phyloP scores from a whole-genome alignment of 2,888 invertebrate species.

The Monoplex corrugatus region DNA sequence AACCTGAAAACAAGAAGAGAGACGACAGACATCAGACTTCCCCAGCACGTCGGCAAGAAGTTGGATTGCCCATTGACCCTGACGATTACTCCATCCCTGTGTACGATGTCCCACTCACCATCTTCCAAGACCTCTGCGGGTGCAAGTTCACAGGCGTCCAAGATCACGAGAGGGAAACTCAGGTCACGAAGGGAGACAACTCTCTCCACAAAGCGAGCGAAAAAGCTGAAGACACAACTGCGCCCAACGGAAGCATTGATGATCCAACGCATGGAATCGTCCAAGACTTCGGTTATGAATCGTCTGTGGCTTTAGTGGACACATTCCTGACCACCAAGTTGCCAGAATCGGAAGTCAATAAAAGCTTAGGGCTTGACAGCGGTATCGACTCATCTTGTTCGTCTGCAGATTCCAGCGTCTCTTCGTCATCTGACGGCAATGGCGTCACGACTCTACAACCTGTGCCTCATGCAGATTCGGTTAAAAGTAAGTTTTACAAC shows the following conservation, averaged over 20 bases:
- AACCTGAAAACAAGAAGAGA: not conserved
- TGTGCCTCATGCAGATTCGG: not conserved
- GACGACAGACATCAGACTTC: not conserved
- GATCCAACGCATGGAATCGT: not conserved
- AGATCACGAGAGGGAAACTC: not conserved
- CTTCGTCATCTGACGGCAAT: not conserved
- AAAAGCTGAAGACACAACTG: not conserved
- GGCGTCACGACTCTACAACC: not conserved
- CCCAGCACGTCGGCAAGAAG: slow-evolving; percentile 19
- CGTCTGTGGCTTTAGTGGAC: slow-evolving; percentile 14
- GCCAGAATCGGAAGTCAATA: not conserved
- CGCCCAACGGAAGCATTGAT: not conserved
- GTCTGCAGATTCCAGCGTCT: not conserved
- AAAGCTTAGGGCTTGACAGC: not conserved
- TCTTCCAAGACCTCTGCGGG: slow-evolving; percentile 51
- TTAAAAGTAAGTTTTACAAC: not conserved
- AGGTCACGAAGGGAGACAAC: not conserved
- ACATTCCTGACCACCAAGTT: slow-evolving; percentile 39
- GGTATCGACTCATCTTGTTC: not conserved
- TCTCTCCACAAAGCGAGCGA: not conserved
- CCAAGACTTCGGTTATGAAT: slow-evolving; percentile 19
- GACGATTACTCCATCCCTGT: slow-evolving; percentile 49
- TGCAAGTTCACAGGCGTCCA: slow-evolving; percentile 35
- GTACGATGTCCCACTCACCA: slow-evolving; percentile 47
- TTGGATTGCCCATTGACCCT: slow-evolving; percentile 50